Evolutionary conservation across 1,140 invertebrate species (phyloP).

Genomic region (Subanguina moxae): DNA sequence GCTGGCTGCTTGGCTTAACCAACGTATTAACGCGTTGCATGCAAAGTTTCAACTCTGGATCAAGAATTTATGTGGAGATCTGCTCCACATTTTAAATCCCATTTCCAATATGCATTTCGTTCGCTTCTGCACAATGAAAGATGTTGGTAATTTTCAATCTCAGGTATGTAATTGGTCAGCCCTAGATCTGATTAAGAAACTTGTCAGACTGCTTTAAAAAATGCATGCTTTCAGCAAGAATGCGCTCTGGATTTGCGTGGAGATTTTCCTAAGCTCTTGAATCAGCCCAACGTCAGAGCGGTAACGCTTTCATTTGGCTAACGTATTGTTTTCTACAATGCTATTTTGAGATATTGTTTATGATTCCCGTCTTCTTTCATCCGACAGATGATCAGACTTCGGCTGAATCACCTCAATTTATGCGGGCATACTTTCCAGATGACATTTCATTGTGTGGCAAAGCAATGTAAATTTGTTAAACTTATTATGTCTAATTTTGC

Average conservation of each 20-base stretch:
- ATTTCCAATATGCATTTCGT: conserved; percentile 25
- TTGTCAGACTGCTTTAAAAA: neutral
- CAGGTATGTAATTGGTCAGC: neutral
- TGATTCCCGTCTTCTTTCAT: conserved; percentile 5
- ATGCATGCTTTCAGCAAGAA: neutral
- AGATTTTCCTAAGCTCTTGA: neutral
- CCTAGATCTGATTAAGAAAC: no score
- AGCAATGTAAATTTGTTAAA: neutral
- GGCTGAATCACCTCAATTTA: neutral
- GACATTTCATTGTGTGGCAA: neutral
- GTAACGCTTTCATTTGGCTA: neutral
- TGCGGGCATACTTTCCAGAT: neutral
- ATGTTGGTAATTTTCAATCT: conserved; percentile 4
- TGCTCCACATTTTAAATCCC: conserved; percentile 5
- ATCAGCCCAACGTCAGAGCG: neutral
- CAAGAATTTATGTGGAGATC: conserved; percentile 9
- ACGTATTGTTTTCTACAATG: no score
- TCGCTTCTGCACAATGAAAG: conserved; percentile 1
- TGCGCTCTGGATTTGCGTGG: neutral
- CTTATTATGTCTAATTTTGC: no score
- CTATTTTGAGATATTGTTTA: conserved; percentile 3
- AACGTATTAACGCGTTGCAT: conserved; percentile 21
- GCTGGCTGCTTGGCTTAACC: conserved; percentile 15
- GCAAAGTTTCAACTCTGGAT: conserved; percentile 4
- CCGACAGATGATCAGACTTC: neutral